phyloP scores from a whole-genome alignment of 2,113 vertebrate genomes.

The Tragelaphus buxtoni region DNA sequence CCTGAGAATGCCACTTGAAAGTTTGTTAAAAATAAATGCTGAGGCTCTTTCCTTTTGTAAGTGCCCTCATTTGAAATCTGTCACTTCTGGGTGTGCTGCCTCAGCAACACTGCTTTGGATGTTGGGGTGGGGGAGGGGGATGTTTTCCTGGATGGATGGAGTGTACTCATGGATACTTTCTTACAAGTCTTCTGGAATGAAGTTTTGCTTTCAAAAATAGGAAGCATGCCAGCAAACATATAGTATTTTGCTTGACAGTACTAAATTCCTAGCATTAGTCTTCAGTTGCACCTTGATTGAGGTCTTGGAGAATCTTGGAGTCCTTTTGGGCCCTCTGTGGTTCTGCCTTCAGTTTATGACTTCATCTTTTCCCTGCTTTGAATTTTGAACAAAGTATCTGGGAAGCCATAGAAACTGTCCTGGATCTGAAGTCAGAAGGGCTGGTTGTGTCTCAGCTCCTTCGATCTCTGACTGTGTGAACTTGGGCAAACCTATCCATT shows the following conservation, averaged over 20 bases:
- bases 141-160: neutral
- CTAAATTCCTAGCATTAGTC: neutral
- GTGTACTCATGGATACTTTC: neutral
- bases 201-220: neutral
- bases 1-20: neutral
- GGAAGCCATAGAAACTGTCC: neutral
- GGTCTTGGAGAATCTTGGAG: neutral
- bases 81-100: neutral
- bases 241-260: neutral
- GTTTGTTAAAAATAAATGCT: neutral
- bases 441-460: neutral
- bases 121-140: rapidly evolving
- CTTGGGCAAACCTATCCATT: too few relatives aligned
- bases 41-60: neutral
- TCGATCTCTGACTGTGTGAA: rapidly evolving
- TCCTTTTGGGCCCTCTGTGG: neutral
- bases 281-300: rapidly evolving
- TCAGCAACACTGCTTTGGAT: neutral
- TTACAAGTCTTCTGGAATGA: neutral
- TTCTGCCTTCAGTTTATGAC: neutral
- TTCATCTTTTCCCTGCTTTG: neutral
- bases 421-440: neutral
- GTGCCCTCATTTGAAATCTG: neutral
- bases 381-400: neutral
- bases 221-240: neutral